Percentiles rank a stretch among this genome's conserved stretches.
These are phyloP conservation scores for Penaeus indicus DNA, from an alignment of 1,140 invertebrate species.

Conservation along the genomic window DNA sequence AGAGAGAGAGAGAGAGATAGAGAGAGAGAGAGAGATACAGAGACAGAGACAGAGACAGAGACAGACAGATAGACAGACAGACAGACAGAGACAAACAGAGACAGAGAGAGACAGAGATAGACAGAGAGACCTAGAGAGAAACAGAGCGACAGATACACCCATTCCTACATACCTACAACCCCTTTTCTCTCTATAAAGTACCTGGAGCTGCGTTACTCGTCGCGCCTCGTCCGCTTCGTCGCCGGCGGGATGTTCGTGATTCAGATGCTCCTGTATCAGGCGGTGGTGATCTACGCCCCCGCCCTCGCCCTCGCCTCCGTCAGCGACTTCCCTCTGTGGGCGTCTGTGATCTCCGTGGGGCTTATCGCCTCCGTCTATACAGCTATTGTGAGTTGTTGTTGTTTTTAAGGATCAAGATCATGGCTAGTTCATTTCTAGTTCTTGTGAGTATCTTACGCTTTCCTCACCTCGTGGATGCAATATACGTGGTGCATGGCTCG, in stretches of 20 bases:
- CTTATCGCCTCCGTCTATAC: constrained; percentile 34
- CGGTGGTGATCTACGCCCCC: constrained; percentile 40
- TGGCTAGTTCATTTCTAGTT: background rate
- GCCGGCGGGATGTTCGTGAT: constrained; percentile 35
- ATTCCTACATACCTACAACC: background rate
- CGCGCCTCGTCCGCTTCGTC: constrained; percentile 1
- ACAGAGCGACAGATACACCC: no score
- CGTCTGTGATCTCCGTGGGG: constrained; percentile 15
- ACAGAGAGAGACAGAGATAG: no score
- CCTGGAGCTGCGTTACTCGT: constrained; percentile 38
- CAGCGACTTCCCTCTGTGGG: constrained; percentile 27
- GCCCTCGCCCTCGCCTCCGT: constrained; percentile 40
- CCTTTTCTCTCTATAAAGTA: background rate
- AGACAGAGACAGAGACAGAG: no score
- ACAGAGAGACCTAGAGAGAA: no score
- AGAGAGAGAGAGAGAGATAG: no score
- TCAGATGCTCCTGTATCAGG: constrained; percentile 35
- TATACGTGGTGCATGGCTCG: no score
- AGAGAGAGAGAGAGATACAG: no score
- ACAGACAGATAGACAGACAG: no score
- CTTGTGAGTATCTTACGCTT: no score
- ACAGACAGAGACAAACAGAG: no score
- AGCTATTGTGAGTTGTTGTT: constrained; percentile 67
- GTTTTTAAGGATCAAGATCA: no score
- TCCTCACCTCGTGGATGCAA: no score